Percentiles rank a stretch among this genome's conserved stretches.
Conservation (phyloP, 2,888 invertebrate genomes). For the Dicycla oo region DNA sequence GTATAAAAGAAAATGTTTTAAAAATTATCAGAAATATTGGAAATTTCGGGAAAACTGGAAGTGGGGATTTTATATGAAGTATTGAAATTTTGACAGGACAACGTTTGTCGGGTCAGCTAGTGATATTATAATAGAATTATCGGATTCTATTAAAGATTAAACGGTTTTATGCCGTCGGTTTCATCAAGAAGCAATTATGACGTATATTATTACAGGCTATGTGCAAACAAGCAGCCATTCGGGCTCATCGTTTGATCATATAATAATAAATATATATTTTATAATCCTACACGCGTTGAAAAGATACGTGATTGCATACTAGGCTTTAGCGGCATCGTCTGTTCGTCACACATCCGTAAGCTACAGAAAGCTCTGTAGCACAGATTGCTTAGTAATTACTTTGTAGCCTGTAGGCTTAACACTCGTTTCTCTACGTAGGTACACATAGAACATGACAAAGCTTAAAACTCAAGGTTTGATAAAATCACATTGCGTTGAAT, state of each 20-base stretch:
- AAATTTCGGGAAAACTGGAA: too few relatives aligned
- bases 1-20: too few relatives aligned
- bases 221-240: conserved; percentile 29
- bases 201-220: conserved; percentile 4
- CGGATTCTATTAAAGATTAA: not conserved
- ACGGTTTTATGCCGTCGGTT: conserved; percentile 22
- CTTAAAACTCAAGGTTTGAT: conserved; percentile 28
- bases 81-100: too few relatives aligned
- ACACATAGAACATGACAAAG: conserved; percentile 16
- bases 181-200: conserved; percentile 19
- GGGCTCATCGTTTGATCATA: conserved; percentile 9
- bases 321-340: conserved; percentile 22
- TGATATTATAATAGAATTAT: conserved; percentile 27
- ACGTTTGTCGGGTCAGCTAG: too few relatives aligned
- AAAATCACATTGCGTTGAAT: conserved; percentile 44
- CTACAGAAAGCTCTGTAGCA: conserved; percentile 34
- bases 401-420: conserved; percentile 1
- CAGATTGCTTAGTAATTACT: conserved; percentile 36
- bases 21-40: too few relatives aligned
- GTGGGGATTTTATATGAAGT: too few relatives aligned
- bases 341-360: conserved; percentile 32
- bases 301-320: conserved; percentile 37
- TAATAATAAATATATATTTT: too few relatives aligned
- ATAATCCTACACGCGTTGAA: conserved; percentile 31
- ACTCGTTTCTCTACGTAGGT: conserved; percentile 1